Evolutionary conservation across 2,888 invertebrate species (phyloP), one percentile per base, ranked within the genome.

Genomic region (Caenorhabditis zanzibari): DNA sequence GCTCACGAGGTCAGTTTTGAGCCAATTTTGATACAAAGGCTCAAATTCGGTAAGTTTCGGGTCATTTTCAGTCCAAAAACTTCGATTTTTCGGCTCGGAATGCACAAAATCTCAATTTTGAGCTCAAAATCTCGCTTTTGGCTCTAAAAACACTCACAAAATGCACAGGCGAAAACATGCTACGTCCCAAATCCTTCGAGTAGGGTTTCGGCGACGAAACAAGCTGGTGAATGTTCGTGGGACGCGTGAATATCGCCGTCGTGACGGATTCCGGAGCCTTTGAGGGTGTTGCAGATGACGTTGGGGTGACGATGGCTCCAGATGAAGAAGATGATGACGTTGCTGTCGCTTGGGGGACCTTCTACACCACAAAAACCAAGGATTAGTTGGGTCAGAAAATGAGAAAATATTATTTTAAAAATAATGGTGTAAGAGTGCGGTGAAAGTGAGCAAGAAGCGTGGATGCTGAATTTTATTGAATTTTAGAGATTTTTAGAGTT

Each of bases 81-180:
- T n/a, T n/a, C n/a, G n/a, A n/a, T n/a, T n/a, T n/a, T n/a, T n/a
- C n/a, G n/a, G n/a, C n/a, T n/a, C n/a, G n/a, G n/a, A n/a, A n/a
- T n/a, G n/a, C n/a, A n/a, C n/a, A n/a, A n/a, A n/a, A n/a, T n/a
- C n/a, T n/a, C 12, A 24, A 12, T 54, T n/a, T 19, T 54, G 12
- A 52, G 54, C 54, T 19, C 14, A 59, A 69, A 24, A 49, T 49
- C 49, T 7, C 49, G 3, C 49, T 1, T 52, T 47, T 47, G 19
- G 2, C 2, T 6, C 19, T 10, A 52, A 0, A 3, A 28, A 56
- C 2, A 74, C 88, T 72, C 71, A 88, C 88, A 83, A 88, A 88
- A 19, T 80, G 74, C 6, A 88, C 86, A 26, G 85, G 86, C n/a
- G 86, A 85, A 76, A 81, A 85, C 26, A 72, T 58, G 16, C 77